phyloP scores from a whole-genome alignment of 2,888 invertebrate species.

The Drosophila pseudotalamancana region DNA sequence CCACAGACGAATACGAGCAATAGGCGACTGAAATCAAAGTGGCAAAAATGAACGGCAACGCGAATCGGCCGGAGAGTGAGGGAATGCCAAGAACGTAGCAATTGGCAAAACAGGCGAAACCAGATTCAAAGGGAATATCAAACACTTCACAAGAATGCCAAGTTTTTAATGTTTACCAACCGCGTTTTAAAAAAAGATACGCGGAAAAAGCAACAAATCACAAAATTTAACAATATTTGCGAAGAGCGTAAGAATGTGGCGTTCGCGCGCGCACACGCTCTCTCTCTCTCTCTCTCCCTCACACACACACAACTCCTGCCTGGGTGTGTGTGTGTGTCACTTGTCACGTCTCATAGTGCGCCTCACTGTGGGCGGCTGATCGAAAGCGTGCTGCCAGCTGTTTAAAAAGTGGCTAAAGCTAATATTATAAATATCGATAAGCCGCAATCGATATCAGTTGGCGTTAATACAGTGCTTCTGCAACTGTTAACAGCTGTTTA shows the following conservation, averaged over 20 bases:
- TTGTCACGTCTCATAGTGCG: constrained; percentile 52
- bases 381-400: constrained; percentile 42
- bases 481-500: constrained; percentile 1
- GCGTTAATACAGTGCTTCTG: not conserved
- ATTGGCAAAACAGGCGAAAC: constrained; percentile 27
- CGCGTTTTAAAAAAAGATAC: constrained; percentile 26
- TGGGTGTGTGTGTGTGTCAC: constrained; percentile 15
- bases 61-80: constrained; percentile 26
- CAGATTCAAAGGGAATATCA: constrained; percentile 34
- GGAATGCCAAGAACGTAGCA: constrained; percentile 43
- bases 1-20: constrained; percentile 57
- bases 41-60: constrained; percentile 52
- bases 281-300: constrained; percentile 5
- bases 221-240: constrained; percentile 33
- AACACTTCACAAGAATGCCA: constrained; percentile 22
- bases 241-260: constrained; percentile 33
- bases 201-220: constrained; percentile 48
- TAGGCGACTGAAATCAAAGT: constrained; percentile 68
- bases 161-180: constrained; percentile 17
- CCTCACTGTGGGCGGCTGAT: constrained; percentile 48
- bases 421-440: constrained; percentile 23
- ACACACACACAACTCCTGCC: not conserved
- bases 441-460: constrained; percentile 10
- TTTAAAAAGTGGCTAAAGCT: constrained; percentile 1
- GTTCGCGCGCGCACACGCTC: constrained; percentile 19